Base-by-base conservation (phyloP, 2,888 invertebrate genomes). In the Xylophagus ater region DNA sequence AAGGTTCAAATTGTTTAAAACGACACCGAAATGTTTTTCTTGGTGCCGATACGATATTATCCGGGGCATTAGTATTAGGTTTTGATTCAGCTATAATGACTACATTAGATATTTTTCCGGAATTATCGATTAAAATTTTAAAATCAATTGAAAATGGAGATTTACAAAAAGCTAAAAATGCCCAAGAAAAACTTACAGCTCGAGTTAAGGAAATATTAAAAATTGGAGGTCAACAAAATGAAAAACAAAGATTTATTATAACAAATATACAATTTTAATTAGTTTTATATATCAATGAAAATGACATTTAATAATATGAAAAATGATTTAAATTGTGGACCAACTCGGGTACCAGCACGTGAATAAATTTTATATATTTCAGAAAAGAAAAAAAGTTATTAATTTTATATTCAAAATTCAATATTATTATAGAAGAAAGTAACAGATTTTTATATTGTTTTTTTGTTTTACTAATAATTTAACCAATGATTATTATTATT, bases 61-160 rank as follows among this genome's bases (percentile, higher is more conserved):
- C 75, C 0, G 77, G 77, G 25, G 83, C 76, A 1, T 71, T 73
- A 14, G 62, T 75, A 0, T 56, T 79, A 4, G 85, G 84, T 26
- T 78, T 83, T 50, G 73, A 76, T 51, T 82, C 82, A 4, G 72
- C 75, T 21, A 83, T 85, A 46, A 74, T 79, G 25, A 81, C 83
- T 0, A 68, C 76, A 2, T 69, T 75, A 43, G 86, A 79, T 55
- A 63, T 84, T 46, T 70, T 76, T 51, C 79, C 81, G 2, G 64
- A 68, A 46, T 54, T 72, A 15, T 71, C 73, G 9, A 58, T 69
- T 8, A 61, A 72, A 34, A 77, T 84, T 45, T 50, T 74, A 33
- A 58, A 70, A 65, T 75, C 4, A 65, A 66, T 52, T 50, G 8
- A 47, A 47, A 39, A 46, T 49, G 41, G 42, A 15, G 4, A 42